Evolutionary conservation across 1,140 invertebrate species (phyloP).

Genomic region (Pogonus chalceus): DNA sequence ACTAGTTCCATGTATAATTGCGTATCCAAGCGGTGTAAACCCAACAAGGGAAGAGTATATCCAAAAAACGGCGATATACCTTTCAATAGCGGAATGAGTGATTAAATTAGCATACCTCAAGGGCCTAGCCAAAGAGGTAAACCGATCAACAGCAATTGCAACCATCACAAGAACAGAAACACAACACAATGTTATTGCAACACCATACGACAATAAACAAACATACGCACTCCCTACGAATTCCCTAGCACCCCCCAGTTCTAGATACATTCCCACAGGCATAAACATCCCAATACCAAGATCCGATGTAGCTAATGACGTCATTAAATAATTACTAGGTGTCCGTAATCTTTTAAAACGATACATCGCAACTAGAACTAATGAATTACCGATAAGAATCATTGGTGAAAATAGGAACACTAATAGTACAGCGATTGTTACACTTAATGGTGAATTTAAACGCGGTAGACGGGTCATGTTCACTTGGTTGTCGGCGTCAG

Average conservation of each 20-base stretch:
- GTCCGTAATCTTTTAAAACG: constrained; percentile 49
- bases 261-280: constrained; percentile 53
- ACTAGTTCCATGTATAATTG: constrained; percentile 26
- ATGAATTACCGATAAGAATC: constrained; percentile 46
- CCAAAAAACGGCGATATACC: constrained; percentile 50
- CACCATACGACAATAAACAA: constrained; percentile 49
- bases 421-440: constrained; percentile 40
- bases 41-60: constrained; percentile 47
- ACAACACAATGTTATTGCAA: constrained; percentile 50
- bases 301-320: constrained; percentile 62
- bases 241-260: constrained; percentile 39
- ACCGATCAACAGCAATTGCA: constrained; percentile 53
- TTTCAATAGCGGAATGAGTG: constrained; percentile 47
- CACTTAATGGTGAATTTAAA: constrained; percentile 34
- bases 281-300: constrained; percentile 63
- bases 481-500: background rate
- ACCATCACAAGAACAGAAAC: constrained; percentile 53
- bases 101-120: constrained; percentile 52
- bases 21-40: constrained; percentile 43
- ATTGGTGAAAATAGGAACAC: constrained; percentile 46
- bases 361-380: constrained; percentile 47
- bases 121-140: constrained; percentile 52
- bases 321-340: constrained; percentile 62
- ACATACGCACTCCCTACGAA: constrained; percentile 35
- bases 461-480: constrained; percentile 14